Base-by-base conservation (phyloP, 1,140 invertebrate species). In the Neodiprion virginianus region DNA sequence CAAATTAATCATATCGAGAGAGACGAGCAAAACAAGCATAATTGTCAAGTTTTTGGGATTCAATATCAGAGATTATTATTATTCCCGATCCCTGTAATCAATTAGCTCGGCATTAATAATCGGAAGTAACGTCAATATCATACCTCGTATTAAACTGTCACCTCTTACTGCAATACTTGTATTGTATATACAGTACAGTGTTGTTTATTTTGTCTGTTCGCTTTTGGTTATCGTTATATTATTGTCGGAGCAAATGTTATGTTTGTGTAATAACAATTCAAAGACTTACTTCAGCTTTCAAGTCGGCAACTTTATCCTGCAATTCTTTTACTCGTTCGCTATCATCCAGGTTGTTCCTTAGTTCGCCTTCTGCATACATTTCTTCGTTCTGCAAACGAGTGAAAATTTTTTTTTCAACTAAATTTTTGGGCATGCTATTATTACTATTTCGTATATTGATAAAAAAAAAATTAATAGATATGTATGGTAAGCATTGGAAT, bases 291-390 rank as follows among this genome's bases (percentile, higher is more conserved):
- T 98, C 96, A 61, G 96, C 95, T 89, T 97, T 96, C 14, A 97
- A 89, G 88, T 98, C 96, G 48, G 93, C 95, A 74, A 98, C 93
- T 87, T 95, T 95, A 88, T 97, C 96, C 86, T 97, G 95, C 65
- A 98, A 89, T 81, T 97, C 96, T 69, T 95, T 92, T 17, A 96
- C 94, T 82, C 93, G 91, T 74, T 96, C 95, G 74, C 94, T 95
- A 80, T 96, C 95, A 75, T 95, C 94, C 75, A 94, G 88, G 83
- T 94, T 95, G 74, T 92, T 93, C 76, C 95, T 90, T 50, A 98
- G 89, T 86, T 97, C 95, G 40, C 95, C 95, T 86, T 97, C 95
- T 7, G 96, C 94, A 7, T 96, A 90, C 91, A 97, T 94, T 88
- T 98, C 96, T 87, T 97, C 95, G 86, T 96, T 97, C 96, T 98